Conservation (phyloP, 1,140 invertebrate genomes). For the Diabrotica virgifera region DNA sequence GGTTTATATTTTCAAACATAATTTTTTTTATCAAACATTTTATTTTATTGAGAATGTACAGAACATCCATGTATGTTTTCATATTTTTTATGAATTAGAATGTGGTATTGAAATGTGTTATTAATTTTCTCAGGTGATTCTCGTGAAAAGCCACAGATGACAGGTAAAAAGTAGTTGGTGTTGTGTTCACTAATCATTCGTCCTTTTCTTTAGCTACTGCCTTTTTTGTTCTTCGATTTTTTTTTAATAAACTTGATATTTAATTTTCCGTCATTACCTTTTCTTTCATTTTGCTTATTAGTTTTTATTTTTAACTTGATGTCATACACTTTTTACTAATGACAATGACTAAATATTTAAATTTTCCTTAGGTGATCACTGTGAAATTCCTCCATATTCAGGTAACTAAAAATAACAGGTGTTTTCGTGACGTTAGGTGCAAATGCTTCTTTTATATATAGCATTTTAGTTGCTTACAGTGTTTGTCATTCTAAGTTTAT, state of each 20-base stretch:
- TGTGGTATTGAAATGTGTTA: too few species aligned
- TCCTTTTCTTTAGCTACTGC: not conserved
- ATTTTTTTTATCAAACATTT: too few species aligned
- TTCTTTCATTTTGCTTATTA: not conserved
- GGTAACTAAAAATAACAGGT: constrained; percentile 8
- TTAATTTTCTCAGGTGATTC: constrained; percentile 4
- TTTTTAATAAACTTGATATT: too few species aligned
- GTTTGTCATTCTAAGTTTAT: too few species aligned
- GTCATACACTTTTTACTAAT: not conserved
- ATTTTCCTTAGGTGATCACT: constrained; percentile 13
- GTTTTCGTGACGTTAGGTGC: too few species aligned
- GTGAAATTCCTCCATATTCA: constrained; percentile 10
- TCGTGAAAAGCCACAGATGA: not conserved
- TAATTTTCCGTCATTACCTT: too few species aligned
- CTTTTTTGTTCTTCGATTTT: not conserved
- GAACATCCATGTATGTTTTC: too few species aligned
- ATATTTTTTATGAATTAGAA: too few species aligned
- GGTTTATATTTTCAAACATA: too few species aligned
- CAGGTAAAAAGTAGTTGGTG: not conserved
- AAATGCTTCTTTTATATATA: too few species aligned
- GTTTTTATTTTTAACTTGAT: not conserved
- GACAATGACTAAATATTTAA: constrained; percentile 4
- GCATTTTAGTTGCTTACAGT: too few species aligned
- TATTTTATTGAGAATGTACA: too few species aligned
- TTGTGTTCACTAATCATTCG: not conserved